phyloP scores from a whole-genome alignment of 2,797 vertebrate species.

The Leptoclinus maculatus region DNA sequence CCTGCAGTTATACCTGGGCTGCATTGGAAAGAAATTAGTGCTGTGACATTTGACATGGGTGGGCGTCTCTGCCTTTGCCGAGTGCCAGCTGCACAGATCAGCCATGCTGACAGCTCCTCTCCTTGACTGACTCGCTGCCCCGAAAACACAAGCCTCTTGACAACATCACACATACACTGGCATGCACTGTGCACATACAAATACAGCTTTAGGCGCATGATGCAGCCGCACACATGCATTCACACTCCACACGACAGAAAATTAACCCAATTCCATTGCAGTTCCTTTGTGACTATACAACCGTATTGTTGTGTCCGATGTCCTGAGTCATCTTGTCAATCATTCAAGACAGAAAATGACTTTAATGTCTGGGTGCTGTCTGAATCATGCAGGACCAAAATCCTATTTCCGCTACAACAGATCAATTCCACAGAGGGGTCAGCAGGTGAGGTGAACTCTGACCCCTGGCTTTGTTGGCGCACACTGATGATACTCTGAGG shows the following conservation, averaged over 20 bases:
- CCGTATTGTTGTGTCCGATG: conserved; percentile 33
- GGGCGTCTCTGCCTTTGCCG: conserved; percentile 74
- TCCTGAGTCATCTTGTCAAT: conserved; percentile 51
- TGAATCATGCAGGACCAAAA: conserved; percentile 63
- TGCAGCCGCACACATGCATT: conserved; percentile 15
- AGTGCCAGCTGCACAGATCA: conserved; percentile 68
- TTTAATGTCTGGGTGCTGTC: conserved; percentile 42
- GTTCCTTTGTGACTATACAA: conserved; percentile 31
- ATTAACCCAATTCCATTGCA: conserved; percentile 44
- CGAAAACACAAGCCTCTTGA: conserved; percentile 68
- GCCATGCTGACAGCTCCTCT: conserved; percentile 71
- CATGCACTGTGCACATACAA: conserved; percentile 37
- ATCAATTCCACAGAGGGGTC: conserved; percentile 77
- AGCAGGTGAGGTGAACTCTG: conserved; percentile 64
- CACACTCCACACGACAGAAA: conserved; percentile 24
- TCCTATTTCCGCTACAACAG: conserved; percentile 73
- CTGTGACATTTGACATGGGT: conserved; percentile 85
- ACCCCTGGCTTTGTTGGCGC: conserved; percentile 73
- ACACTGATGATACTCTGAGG: conserved; percentile 77
- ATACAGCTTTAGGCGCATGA: conserved; percentile 34
- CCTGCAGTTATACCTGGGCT: conserved; percentile 74
- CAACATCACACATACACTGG: conserved; percentile 47
- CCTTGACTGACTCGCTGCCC: conserved; percentile 68
- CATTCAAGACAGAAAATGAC: conserved; percentile 52
- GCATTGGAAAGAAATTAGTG: conserved; percentile 82